Evolutionary conservation across 2,113 vertebrate genomes (phyloP), one percentile per base, ranked within the genome.

Genomic region (Caracal caracal): DNA sequence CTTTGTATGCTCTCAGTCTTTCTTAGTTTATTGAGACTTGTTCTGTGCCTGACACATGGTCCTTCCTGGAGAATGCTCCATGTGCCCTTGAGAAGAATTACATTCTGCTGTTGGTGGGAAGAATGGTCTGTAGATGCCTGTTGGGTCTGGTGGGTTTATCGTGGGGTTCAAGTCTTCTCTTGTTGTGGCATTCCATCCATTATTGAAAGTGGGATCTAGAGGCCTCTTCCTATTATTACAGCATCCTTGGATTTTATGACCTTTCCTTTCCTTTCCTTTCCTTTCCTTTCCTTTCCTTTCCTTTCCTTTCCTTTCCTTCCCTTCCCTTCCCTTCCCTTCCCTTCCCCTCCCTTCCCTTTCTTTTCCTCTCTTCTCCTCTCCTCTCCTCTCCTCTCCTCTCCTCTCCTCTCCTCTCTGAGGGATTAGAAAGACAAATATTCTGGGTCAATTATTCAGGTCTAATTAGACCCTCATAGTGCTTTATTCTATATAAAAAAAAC

Each of bases 211-310:
- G 16, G 37, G 30, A 30, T 53, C 15, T 40, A 43, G 33, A 43
- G n/a, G 9, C n/a, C 7, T 40, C 1, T 7, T 87, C 16, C 26
- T 53, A 61, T 81, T 71, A 63, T n/a, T 86, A 61, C 26, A 49
- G 9, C 75, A 61, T 61, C 40, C 33, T 90, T 93, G 9, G 16
- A 15, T 84, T 93, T 85, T 63, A 71, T 12, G 43, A 83, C 22
- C 47, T 93, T 24, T 20, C 9, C 68, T 43, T 87, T 56, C 20
- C 33, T 81, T 76, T 15, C 30, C 61, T 81, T 43, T 0, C 43
- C 43, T 43, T 43, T 0, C 43, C 43, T 43, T 43, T 0, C 43
- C 43, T 43, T 43, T 0, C 43, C 6, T 43, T 43, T 0, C 43
- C 43, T 6, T 43, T 0, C 40, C 40, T 40, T 40, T 0, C 40